A percentile compares a stretch with the other conserved stretches of the same genome.
phyloP scores from a whole-genome alignment of 2,113 vertebrate species.

The Prietella phreatophila region DNA sequence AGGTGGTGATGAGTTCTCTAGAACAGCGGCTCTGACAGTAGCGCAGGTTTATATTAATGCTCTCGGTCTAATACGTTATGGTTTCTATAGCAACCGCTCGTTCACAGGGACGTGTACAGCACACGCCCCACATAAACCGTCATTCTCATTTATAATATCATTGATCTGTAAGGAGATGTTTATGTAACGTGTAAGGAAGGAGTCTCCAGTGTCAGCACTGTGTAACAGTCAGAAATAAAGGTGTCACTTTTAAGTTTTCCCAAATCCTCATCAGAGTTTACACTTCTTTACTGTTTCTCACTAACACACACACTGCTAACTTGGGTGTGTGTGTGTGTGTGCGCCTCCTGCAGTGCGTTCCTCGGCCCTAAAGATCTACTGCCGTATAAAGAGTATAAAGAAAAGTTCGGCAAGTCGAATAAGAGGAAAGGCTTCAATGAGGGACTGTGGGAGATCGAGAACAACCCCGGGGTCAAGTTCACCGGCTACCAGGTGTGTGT shows the following conservation, averaged over 20 bases:
- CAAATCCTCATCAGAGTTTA: neutral
- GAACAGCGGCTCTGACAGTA: no score
- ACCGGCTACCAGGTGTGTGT: constrained; percentile 88
- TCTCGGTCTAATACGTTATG: neutral
- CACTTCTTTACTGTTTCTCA: neutral
- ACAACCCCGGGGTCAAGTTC: constrained; percentile 97
- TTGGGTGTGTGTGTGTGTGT: neutral
- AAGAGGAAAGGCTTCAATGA: constrained; percentile 99
- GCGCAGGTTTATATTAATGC: no score
- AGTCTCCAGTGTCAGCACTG: neutral
- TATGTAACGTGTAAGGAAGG: neutral
- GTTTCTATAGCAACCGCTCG: neutral
- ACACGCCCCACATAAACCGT: no score
- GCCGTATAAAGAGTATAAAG: constrained; percentile 97
- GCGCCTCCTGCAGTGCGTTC: constrained; percentile 79
- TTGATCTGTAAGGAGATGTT: no score
- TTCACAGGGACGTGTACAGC: neutral
- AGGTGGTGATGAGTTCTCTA: neutral
- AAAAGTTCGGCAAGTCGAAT: constrained; percentile 98
- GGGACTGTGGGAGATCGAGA: constrained; percentile 98
- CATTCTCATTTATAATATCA: no score
- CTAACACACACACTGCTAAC: neutral
- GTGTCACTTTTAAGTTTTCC: no score
- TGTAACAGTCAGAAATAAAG: neutral
- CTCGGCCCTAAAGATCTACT: constrained; percentile 95